Evolutionary conservation across 1,140 invertebrate species (phyloP), one percentile per base, ranked within the genome.

Genomic region (Theocolax elegans): DNA sequence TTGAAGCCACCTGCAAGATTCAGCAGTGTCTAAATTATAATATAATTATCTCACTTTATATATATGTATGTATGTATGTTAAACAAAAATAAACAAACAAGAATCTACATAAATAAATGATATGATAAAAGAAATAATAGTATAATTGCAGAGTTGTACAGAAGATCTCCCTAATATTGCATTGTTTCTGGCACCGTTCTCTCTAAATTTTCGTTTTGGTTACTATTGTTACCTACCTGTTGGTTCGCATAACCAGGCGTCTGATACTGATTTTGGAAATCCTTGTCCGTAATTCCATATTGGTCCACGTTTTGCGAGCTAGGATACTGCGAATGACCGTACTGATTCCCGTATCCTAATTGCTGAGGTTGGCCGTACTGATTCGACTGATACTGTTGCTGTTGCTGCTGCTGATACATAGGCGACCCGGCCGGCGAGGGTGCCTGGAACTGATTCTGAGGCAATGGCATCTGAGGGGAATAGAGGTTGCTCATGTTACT

Each of bases 191-290:
- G n/a, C n/a, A n/a, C 73, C 72, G 53, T 83, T 82, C 56, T 73
- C 19, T n/a, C 17, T 27, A 17, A 48, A 17, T n/a, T 19, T 27
- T 38, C n/a, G n/a, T n/a, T 56, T 56, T 15, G 6, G 44, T 46
- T n/a, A n/a, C 19, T 4, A 46, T 15, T 15, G n/a, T 46, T 19
- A 8, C 44, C 44, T 75, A 86, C 85, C 83, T 86, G 84, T 62
- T 82, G 79, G 76, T 69, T 77, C 23, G 75, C 65, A 67, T 82
- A 85, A 70, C 74, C 72, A 12, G 40, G 79, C n/a, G n/a, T n/a
- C 51, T 80, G 80, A 72, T 76, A 81, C 72, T 84, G 79, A 75
- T 80, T 81, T 59, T 74, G 83, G 67, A 78, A 85, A 66, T 78
- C 79, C 27, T 84, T 83, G 4, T 72, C 72, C 51, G 83, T 82